phyloP scores from a whole-genome alignment of 1,140 invertebrate species.

The Euwallacea fornicatus region DNA sequence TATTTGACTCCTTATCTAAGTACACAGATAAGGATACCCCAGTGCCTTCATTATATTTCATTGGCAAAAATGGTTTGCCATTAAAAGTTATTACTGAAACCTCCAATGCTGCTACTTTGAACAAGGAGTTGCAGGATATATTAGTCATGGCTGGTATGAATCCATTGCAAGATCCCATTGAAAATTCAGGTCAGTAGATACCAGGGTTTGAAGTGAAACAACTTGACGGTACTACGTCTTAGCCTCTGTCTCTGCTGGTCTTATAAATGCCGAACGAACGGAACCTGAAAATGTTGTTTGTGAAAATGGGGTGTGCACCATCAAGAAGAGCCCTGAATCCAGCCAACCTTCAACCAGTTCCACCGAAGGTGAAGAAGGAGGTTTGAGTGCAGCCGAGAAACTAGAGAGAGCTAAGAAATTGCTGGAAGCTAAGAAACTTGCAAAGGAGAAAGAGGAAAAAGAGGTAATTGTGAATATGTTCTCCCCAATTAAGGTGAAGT shows the following conservation, averaged over 20 bases:
- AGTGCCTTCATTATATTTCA: constrained; percentile 84
- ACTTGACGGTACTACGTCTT: not conserved
- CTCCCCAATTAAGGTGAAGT: not conserved
- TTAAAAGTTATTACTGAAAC: constrained; percentile 73
- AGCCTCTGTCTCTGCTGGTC: constrained; percentile 24
- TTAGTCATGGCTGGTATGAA: constrained; percentile 51
- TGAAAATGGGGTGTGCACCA: constrained; percentile 45
- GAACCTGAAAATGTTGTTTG: constrained; percentile 37
- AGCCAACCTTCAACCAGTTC: not conserved
- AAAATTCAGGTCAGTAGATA: constrained; percentile 25
- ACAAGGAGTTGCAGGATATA: constrained; percentile 59
- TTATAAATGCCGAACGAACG: constrained; percentile 36
- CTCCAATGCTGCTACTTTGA: constrained; percentile 55
- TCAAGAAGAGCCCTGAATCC: constrained; percentile 41
- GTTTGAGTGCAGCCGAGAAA: constrained; percentile 48
- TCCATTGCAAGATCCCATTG: constrained; percentile 13
- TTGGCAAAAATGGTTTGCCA: constrained; percentile 74
- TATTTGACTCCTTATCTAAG: constrained; percentile 32
- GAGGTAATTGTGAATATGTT: constrained; percentile 51
- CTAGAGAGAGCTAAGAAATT: constrained; percentile 56
- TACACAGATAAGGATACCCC: constrained; percentile 75
- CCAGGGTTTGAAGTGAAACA: not conserved
- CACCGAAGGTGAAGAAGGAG: constrained; percentile 23
- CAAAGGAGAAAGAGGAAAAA: constrained; percentile 67
- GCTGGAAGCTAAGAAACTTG: constrained; percentile 61